A percentile compares a stretch with the other conserved stretches of the same genome.
Evolutionary conservation across 2,113 vertebrate genomes (phyloP).

Genomic region (Rhinolophus sinicus): DNA sequence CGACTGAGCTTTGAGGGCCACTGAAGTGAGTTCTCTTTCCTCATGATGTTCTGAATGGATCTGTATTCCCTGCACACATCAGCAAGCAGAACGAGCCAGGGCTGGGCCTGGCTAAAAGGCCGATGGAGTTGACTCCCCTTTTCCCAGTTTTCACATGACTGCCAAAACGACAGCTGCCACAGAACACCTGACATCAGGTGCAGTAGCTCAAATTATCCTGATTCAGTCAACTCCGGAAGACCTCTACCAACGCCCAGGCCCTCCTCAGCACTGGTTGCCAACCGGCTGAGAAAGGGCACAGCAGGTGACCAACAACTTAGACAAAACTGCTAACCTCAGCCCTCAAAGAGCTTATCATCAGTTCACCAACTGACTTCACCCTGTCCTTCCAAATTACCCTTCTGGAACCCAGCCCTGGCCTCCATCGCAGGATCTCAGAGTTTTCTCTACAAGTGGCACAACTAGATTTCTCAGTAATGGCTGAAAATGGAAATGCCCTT

Average conservation of each 20-base stretch:
- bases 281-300: neutral
- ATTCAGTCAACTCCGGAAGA: neutral
- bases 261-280: neutral
- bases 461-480: neutral
- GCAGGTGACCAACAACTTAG: accelerated
- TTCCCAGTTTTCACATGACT: neutral
- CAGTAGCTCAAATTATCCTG: neutral
- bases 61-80: neutral
- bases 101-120: neutral
- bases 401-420: neutral
- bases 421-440: neutral
- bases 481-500: slow-evolving; percentile 75
- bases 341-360: neutral
- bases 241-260: neutral
- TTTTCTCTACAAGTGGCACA: neutral
- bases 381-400: slow-evolving; percentile 40
- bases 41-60: neutral
- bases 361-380: neutral
- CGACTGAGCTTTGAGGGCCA: neutral
- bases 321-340: slow-evolving; percentile 1
- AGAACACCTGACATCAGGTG: neutral
- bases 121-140: neutral
- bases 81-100: neutral
- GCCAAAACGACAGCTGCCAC: neutral
- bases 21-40: neutral